Conservation (phyloP, 2,888 invertebrate species). For the Belgica antarctica region DNA sequence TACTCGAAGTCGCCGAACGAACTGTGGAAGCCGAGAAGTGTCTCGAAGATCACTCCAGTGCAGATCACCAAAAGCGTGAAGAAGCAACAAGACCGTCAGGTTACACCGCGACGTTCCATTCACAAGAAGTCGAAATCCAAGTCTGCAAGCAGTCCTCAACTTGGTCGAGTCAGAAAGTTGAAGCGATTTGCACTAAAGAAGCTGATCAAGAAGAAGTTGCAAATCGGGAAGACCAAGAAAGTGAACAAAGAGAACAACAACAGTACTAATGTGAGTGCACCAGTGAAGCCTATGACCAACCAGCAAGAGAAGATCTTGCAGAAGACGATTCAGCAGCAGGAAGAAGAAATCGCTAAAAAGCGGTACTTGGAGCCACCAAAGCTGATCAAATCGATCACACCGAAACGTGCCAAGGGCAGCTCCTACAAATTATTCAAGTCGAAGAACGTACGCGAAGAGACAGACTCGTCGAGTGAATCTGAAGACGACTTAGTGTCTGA, state of each 20-base stretch:
- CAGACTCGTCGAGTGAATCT: not conserved
- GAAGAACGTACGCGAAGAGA: not conserved
- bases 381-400: not conserved
- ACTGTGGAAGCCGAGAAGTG: not conserved
- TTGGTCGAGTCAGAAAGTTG: not conserved
- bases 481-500: not conserved
- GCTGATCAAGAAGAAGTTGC: not conserved
- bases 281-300: not conserved
- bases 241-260: not conserved
- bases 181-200: conserved; percentile 7
- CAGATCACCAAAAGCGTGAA: not conserved
- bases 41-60: not conserved
- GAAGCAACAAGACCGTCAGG: not conserved
- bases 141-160: not conserved
- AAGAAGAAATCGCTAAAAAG: not conserved
- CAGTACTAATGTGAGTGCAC: not conserved
- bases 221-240: not conserved
- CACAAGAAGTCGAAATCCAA: not conserved
- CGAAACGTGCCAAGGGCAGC: not conserved
- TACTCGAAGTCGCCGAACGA: not conserved
- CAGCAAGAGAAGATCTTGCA: not conserved
- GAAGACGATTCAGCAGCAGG: not conserved
- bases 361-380: not conserved
- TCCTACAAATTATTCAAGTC: conserved; percentile 27
- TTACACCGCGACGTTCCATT: not conserved